Evolutionary conservation across 1,140 invertebrate genomes (phyloP).

Genomic region (Drosophila orena): DNA sequence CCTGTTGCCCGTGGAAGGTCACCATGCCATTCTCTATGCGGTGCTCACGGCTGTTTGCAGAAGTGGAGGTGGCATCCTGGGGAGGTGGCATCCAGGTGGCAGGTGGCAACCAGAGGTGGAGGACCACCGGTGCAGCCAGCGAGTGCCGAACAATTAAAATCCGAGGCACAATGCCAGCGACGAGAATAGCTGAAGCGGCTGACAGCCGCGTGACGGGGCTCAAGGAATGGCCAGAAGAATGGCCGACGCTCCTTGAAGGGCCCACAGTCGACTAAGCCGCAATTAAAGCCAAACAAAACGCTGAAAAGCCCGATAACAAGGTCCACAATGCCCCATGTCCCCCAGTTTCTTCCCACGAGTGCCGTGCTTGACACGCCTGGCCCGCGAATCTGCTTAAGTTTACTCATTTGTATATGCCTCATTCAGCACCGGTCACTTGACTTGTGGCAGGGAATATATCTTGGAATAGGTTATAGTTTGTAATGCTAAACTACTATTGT

Average conservation of each 20-base stretch:
- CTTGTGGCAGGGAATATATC: background rate
- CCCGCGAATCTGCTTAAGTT: conserved; percentile 10
- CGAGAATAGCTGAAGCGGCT: conserved; percentile 58
- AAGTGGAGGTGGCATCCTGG: conserved; percentile 8
- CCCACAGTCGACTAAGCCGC: conserved; percentile 40
- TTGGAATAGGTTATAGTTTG: no score
- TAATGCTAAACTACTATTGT: no score
- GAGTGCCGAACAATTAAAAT: conserved; percentile 44
- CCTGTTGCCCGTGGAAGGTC: conserved; percentile 36
- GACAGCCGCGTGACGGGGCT: conserved; percentile 37
- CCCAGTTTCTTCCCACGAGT: conserved; percentile 2
- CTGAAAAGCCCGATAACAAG: conserved; percentile 39
- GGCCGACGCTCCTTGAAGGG: conserved; percentile 42
- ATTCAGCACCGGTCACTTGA: conserved; percentile 1
- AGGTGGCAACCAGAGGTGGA: conserved; percentile 1
- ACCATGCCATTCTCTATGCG: conserved; percentile 5
- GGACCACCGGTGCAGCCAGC: conserved; percentile 20
- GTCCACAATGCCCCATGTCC: conserved; percentile 9
- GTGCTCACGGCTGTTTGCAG: conserved; percentile 29
- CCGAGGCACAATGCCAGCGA: conserved; percentile 52
- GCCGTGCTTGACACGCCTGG: conserved; percentile 40
- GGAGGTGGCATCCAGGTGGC: conserved; percentile 1
- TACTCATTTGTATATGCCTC: background rate
- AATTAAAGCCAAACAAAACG: conserved; percentile 53
- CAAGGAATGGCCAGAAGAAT: conserved; percentile 39